Evolutionary conservation across 2,888 invertebrate species (phyloP).

Genomic region (Chymomyza procnemis): DNA sequence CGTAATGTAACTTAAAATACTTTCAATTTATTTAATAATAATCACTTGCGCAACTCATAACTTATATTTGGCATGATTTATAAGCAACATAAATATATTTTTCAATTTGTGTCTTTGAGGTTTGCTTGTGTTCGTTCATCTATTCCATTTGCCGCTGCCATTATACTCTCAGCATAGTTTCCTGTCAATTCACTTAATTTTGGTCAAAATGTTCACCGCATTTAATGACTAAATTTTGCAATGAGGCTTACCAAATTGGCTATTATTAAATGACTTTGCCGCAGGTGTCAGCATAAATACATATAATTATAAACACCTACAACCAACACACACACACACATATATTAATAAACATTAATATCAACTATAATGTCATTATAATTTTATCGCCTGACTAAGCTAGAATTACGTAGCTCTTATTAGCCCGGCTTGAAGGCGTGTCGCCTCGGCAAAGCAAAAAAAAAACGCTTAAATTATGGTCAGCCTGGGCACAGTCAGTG

Average conservation of each 20-base stretch:
- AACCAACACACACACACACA: background rate
- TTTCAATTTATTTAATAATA: no score
- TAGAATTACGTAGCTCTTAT: background rate
- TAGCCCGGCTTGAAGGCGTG: background rate
- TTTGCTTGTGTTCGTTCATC: background rate
- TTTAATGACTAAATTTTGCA: background rate
- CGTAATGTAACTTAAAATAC: no score
- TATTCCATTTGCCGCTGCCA: background rate
- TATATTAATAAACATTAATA: background rate
- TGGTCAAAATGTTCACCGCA: background rate
- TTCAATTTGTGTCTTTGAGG: no score
- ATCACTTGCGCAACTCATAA: no score
- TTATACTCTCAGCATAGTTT: background rate
- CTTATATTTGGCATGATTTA: no score
- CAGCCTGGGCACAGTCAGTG: background rate
- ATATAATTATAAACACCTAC: slow-evolving; percentile 61
- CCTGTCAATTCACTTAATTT: background rate
- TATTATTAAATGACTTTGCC: slow-evolving; percentile 31
- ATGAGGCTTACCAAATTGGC: background rate
- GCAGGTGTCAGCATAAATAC: slow-evolving; percentile 70
- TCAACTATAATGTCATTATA: background rate
- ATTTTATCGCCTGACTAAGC: background rate
- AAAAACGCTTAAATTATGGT: background rate
- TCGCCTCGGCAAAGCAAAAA: background rate
- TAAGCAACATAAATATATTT: no score